Base-by-base conservation (phyloP, 2,888 invertebrate genomes). In the Cybosia mesomella region DNA sequence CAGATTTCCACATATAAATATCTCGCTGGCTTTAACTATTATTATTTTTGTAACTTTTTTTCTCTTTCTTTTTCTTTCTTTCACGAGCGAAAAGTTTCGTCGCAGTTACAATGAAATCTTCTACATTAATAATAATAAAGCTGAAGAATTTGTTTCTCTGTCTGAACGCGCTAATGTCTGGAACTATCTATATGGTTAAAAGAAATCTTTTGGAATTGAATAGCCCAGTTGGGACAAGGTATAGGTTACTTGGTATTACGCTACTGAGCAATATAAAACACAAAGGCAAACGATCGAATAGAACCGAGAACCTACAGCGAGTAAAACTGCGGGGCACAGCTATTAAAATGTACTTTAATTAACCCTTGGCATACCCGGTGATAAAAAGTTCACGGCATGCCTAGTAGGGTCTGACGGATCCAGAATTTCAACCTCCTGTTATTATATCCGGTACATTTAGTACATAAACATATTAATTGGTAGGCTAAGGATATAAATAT, bases 1-100 rank as follows among this genome's bases (percentile, higher is more conserved):
- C 88, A 88, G 88, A 90, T 91, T 91, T 91, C 84, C 85, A 85
- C 85, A 83, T 83, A 85, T 86, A 88, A 86, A 88, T 87, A 86
- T 87, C 85, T 85, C 76, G 68, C 79, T 76, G 81, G 79, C 73
- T 80, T 82, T 75, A 83, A 77, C 79, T 81, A 81, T 70, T 80
- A 80, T 58, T 69, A 63, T 70, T 74, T 67, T 66, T 68, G 72
- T 70, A 39, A 39, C 39, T 7, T 36, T 53, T n/a, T n/a, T n/a
- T n/a, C n/a, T n/a, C n/a, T n/a, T n/a, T n/a, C n/a, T n/a, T n/a
- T n/a, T n/a, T n/a, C n/a, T n/a, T n/a, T n/a, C n/a, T n/a, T 54
- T 11, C 22, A 21, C 0, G 15, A 15, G 34, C 63, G 67, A 68
- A 66, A 62, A n/a, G 49, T 21, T 57, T 24, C 18, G 22, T 36